Evolutionary conservation across 2,797 vertebrate genomes (phyloP), one percentile per base, ranked within the genome.

Genomic region (Nothura maculosa): DNA sequence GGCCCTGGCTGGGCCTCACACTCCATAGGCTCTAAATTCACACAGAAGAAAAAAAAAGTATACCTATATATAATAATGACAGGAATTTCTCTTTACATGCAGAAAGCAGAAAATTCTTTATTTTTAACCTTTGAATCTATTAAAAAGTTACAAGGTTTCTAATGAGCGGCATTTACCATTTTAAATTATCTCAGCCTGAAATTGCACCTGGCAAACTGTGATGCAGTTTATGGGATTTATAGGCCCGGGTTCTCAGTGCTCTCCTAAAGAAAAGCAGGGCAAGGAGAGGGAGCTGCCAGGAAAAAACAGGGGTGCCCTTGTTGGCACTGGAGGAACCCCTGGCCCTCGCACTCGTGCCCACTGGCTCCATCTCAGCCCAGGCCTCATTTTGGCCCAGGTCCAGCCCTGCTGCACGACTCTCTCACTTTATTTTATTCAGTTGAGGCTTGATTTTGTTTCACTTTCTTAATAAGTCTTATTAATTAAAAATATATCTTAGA

Each of bases 381-480:
- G 36, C 14, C 10, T 7, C 32, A 48, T 13, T 6, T 18, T 17
- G 16, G 28, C 8, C 34, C 15, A 66, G 20, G 47, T 48, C 47
- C 47, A 48, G 12, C 47, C 47, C 47, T 60, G n/a, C n/a, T 88
- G 24, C 30, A 69, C 0, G 0, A 8, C 18, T 60, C 67, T 42
- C 6, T 20, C 10, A 7, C 4, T 5, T 11, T 50, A 12, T 38
- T 70, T n/a, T 68, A 6, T 60, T 36, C 22, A 57, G 19, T 18
- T 52, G 14, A 42, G 9, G 34, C 7, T 69, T 62, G 19, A 5
- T 8, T 72, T 67, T 72, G 30, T 4, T 68, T 91, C 38, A 6
- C 1, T 12, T 64, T 54, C 79, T 58, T 36, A 66, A 72, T 25
- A 80, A 61, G 42, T 50, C 70, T 16, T 73, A 72, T 55, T 21